Evolutionary conservation across 2,888 invertebrate species (phyloP), one percentile per base, ranked within the genome.

Genomic region (Mesorhabditis sp.): DNA sequence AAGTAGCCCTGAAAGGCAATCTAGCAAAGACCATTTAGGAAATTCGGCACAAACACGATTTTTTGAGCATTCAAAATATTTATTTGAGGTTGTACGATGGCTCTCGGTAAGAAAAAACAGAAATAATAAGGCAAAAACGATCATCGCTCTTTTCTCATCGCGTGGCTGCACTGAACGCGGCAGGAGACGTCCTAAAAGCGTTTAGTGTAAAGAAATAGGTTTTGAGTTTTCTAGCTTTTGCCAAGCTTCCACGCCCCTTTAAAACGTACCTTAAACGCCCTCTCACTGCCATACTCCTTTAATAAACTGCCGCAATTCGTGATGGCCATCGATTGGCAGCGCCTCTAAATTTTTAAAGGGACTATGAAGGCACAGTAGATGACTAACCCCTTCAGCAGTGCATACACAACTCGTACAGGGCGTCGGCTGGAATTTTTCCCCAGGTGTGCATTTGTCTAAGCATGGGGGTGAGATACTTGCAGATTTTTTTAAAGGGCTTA

Each of bases 341-440:
- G 58, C 2, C 58, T 10, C 58, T 50, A 50, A n/a, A 50, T 28
- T 28, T 28, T 28, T 28, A 50, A 50, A 50, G 7, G n/a, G n/a
- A n/a, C 58, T 50, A 50, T 50, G n/a, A 50, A 50, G n/a, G n/a
- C 28, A 28, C 1, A 28, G 28, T 28, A 28, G 28, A 28, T 28
- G n/a, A 50, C 58, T 2, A 10, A 50, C 58, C 58, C 58, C 58
- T n/a, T 50, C 58, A 13, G 7, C 2, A 10, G 58, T 50, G n/a
- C 58, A 50, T 13, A 50, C n/a, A 50, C 58, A 50, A 50, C 58
- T 50, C 58, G 58, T 50, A n/a, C 58, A 50, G 10, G 58, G 58
- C 58, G 58, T 13, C n/a, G 58, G 58, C n/a, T 50, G 58, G n/a
- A 50, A 50, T n/a, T n/a, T 50, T n/a, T 50, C n/a, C 1, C 58